Percentiles rank a stretch among this genome's conserved stretches.
Evolutionary conservation across 1,140 invertebrate genomes (phyloP).

Genomic region (Diorhabda elongata): DNA sequence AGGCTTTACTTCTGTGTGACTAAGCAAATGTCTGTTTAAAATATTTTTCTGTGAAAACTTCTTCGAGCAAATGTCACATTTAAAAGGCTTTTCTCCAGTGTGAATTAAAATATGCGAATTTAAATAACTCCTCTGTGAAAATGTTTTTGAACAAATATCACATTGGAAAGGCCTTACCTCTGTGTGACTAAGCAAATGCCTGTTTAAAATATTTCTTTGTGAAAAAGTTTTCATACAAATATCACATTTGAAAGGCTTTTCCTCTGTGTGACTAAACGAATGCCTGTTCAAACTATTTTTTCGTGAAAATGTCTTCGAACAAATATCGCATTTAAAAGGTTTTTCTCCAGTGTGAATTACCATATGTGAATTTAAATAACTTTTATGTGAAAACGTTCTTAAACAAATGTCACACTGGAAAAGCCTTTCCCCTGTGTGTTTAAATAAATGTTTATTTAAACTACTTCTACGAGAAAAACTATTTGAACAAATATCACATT

Average conservation of each 20-base stretch:
- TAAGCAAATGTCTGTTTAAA: background rate
- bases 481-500: background rate
- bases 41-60: background rate
- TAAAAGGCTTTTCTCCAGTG: background rate
- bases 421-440: background rate
- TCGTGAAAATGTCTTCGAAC: background rate
- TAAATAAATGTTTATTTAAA: background rate
- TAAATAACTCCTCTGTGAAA: background rate
- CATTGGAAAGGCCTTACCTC: background rate
- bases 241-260: background rate
- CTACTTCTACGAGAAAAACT: background rate
- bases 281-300: background rate
- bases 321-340: too few species aligned
- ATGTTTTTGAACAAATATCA: background rate
- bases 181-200: background rate
- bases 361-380: constrained; percentile 22
- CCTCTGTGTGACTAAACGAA: background rate
- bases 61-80: background rate
- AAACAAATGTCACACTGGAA: background rate
- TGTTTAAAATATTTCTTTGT: background rate
- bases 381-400: background rate
- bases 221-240: background rate
- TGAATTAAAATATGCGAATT: background rate
- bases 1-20: background rate
- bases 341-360: too few species aligned